These are phyloP conservation scores for Lutjanus campechanus DNA, from an alignment of 2,797 vertebrate genomes.

Conservation along the genomic window DNA sequence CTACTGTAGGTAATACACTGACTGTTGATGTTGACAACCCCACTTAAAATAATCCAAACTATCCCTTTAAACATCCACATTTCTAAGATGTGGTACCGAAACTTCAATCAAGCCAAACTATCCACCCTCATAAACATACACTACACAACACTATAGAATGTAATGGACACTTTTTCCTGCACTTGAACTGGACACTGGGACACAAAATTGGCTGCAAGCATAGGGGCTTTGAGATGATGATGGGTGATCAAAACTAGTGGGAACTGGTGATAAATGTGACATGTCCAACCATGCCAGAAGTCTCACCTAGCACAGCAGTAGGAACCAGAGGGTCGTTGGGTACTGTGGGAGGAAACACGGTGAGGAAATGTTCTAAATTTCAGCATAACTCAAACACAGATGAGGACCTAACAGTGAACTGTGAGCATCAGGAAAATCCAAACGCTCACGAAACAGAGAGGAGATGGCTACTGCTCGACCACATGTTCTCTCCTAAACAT, in stretches of 20 bases:
- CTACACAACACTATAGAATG: slow-evolving; percentile 2
- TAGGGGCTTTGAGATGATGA: slow-evolving; percentile 44
- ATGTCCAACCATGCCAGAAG: slow-evolving; percentile 63
- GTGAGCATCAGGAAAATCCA: slow-evolving; percentile 1
- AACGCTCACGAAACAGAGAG: not conserved
- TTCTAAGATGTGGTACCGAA: slow-evolving; percentile 15
- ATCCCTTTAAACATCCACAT: not conserved
- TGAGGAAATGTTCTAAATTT: slow-evolving; percentile 53
- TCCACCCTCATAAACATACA: slow-evolving; percentile 12
- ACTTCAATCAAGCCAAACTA: slow-evolving; percentile 29
- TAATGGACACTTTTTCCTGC: slow-evolving; percentile 22
- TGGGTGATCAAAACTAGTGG: slow-evolving; percentile 66
- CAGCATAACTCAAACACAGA: slow-evolving; percentile 24
- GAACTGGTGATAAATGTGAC: slow-evolving; percentile 80
- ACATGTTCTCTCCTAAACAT: slow-evolving; percentile 1
- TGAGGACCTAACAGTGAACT: not conserved
- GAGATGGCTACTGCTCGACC: not conserved
- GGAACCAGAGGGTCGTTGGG: slow-evolving; percentile 99
- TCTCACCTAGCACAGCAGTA: slow-evolving; percentile 99
- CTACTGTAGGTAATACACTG: too few relatives aligned
- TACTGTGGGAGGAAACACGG: slow-evolving; percentile 89
- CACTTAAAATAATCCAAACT: too few relatives aligned
- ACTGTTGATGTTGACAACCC: too few relatives aligned
- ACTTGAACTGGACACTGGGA: slow-evolving; percentile 8
- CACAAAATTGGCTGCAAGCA: slow-evolving; percentile 43